A percentile compares a stretch with the other conserved stretches of the same genome.
These are phyloP conservation scores for Holcopasites calliopsidis DNA, from an alignment of 1,140 invertebrate species.

Conservation along the genomic window DNA sequence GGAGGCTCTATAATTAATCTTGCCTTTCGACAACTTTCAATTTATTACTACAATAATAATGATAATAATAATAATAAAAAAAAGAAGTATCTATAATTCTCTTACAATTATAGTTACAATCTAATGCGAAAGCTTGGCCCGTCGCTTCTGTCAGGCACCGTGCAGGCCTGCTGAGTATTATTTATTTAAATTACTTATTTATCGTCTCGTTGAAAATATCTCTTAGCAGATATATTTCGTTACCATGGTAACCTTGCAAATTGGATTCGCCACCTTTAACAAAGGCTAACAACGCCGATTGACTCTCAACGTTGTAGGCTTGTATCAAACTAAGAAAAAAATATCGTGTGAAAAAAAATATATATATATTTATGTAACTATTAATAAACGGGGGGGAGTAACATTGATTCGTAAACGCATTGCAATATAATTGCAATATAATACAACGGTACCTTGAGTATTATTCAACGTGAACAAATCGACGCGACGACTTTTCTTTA, in stretches of 20 bases:
- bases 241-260: constrained; percentile 66
- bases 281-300: constrained; percentile 16
- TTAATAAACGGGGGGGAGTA: constrained; percentile 29
- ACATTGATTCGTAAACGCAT: constrained; percentile 49
- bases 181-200: constrained; percentile 26
- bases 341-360: constrained; percentile 43
- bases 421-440: constrained; percentile 12
- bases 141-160: constrained; percentile 29
- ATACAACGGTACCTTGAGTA: constrained; percentile 44
- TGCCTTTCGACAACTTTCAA: background rate
- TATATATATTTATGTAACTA: constrained; percentile 37
- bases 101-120: background rate
- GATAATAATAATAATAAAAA: no score
- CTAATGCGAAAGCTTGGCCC: background rate
- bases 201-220: constrained; percentile 17
- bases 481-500: background rate
- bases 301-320: constrained; percentile 36
- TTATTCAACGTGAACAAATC: constrained; percentile 40
- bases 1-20: constrained; percentile 12
- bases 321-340: constrained; percentile 47
- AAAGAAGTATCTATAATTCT: constrained; percentile 18
- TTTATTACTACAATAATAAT: constrained; percentile 6
- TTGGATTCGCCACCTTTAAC: constrained; percentile 44
- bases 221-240: constrained; percentile 52
- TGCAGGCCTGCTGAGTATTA: constrained; percentile 48